Percentiles rank a stretch among this genome's conserved stretches.
Conservation (phyloP, 2,797 vertebrate genomes). For the Hippopotamyrus pictus region DNA sequence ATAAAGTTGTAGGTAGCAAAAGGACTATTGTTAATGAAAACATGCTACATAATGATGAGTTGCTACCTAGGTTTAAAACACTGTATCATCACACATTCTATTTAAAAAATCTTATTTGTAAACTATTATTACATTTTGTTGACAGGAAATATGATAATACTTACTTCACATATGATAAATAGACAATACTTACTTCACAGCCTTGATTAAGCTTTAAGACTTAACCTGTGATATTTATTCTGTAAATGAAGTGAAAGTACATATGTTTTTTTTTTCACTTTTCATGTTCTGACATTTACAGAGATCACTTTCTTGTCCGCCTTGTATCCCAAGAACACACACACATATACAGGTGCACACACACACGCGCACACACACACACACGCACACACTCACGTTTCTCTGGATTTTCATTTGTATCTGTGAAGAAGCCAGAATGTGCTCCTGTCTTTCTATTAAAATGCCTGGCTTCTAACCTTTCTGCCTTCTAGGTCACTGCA, state of each 20-base stretch:
- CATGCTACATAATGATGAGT: background rate
- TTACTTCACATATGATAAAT: background rate
- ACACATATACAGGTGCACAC: background rate
- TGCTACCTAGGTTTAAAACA: background rate
- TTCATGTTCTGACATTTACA: background rate
- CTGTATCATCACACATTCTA: background rate
- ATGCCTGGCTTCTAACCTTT: slow-evolving; percentile 16
- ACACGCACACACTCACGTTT: background rate
- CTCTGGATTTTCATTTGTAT: background rate
- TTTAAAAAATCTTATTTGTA: background rate
- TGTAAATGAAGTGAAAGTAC: background rate
- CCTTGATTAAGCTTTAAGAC: background rate
- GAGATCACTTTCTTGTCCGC: background rate
- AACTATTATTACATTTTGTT: background rate
- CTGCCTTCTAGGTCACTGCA: slow-evolving; percentile 20
- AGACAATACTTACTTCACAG: background rate
- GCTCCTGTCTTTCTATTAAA: background rate
- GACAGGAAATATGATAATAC: background rate
- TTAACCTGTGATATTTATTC: background rate
- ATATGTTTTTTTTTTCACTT: background rate
- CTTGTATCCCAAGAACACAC: background rate
- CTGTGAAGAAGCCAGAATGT: background rate
- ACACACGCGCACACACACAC: background rate
- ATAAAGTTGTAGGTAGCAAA: background rate
- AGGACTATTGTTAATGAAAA: background rate